Evolutionary conservation across 2,113 vertebrate genomes (phyloP).

Genomic region (Pagrus major): DNA sequence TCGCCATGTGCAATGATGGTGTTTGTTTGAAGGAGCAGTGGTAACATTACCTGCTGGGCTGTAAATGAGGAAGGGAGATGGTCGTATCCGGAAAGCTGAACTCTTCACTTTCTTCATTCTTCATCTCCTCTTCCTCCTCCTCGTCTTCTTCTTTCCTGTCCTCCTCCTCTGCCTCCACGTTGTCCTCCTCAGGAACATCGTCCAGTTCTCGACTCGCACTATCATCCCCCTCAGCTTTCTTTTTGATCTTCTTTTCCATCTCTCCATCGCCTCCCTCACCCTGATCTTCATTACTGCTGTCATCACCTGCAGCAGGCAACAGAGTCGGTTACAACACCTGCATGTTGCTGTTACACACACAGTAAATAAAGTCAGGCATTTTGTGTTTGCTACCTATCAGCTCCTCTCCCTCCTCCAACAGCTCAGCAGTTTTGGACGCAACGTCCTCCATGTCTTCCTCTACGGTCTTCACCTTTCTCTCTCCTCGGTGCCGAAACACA

Average conservation of each 20-base stretch:
- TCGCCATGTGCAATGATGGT: not conserved
- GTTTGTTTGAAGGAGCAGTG: not conserved
- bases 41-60: constrained; percentile 86
- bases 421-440: constrained; percentile 85
- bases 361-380: not conserved
- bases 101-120: constrained; percentile 62
- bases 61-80: constrained; percentile 94
- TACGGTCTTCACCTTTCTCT: constrained; percentile 91
- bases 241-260: not conserved
- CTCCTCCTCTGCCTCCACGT: constrained; percentile 21
- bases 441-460: constrained; percentile 92
- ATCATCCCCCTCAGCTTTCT: not conserved
- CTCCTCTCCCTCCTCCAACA: constrained; percentile 89
- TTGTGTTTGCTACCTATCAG: constrained; percentile 84
- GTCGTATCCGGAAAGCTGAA: constrained; percentile 92
- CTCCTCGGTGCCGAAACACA: constrained; percentile 91
- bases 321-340: not conserved
- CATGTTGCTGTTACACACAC: not conserved
- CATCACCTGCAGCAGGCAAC: constrained; percentile 71
- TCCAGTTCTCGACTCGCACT: constrained; percentile 16
- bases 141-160: constrained; percentile 32
- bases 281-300: constrained; percentile 81
- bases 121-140: constrained; percentile 4
- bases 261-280: constrained; percentile 46
- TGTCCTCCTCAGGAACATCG: constrained; percentile 15